phyloP scores from a whole-genome alignment of 2,888 invertebrate species.

The Cephus rjabovi region DNA sequence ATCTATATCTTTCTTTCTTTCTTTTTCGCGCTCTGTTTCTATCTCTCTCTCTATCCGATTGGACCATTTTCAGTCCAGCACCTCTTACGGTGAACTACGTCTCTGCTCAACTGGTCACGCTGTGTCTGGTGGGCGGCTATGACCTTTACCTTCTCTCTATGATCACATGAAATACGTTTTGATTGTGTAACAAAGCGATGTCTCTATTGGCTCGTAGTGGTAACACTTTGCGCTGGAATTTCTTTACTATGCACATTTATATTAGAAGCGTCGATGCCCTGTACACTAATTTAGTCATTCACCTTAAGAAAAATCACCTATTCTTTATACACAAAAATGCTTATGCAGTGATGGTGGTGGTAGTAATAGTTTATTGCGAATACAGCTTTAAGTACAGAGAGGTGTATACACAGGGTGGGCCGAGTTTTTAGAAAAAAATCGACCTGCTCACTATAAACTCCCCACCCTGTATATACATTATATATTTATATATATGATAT shows the following conservation, averaged over 20 bases:
- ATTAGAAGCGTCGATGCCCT: conserved; percentile 47
- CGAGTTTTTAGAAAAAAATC: too few relatives aligned
- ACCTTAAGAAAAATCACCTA: conserved; percentile 13
- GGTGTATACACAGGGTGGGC: background rate
- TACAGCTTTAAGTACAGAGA: background rate
- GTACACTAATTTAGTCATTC: conserved; percentile 43
- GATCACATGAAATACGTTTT: background rate
- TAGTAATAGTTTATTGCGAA: background rate
- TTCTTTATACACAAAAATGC: conserved; percentile 10
- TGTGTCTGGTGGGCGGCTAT: conserved; percentile 41
- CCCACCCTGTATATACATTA: too few relatives aligned
- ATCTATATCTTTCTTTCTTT: conserved; percentile 5
- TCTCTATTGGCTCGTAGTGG: conserved; percentile 48
- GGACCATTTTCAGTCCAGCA: background rate
- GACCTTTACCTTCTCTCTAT: conserved; percentile 27
- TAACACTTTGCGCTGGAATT: conserved; percentile 51
- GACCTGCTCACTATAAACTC: too few relatives aligned
- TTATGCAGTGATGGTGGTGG: conserved; percentile 3
- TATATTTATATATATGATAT: background rate
- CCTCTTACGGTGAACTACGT: background rate
- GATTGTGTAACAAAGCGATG: background rate
- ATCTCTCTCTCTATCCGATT: background rate
- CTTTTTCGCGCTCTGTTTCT: background rate
- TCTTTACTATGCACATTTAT: conserved; percentile 55
- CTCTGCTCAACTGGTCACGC: conserved; percentile 32